Evolutionary conservation across 2,797 vertebrate species (phyloP), one percentile per base, ranked within the genome.

Genomic region (Epinephelus malabaricus): DNA sequence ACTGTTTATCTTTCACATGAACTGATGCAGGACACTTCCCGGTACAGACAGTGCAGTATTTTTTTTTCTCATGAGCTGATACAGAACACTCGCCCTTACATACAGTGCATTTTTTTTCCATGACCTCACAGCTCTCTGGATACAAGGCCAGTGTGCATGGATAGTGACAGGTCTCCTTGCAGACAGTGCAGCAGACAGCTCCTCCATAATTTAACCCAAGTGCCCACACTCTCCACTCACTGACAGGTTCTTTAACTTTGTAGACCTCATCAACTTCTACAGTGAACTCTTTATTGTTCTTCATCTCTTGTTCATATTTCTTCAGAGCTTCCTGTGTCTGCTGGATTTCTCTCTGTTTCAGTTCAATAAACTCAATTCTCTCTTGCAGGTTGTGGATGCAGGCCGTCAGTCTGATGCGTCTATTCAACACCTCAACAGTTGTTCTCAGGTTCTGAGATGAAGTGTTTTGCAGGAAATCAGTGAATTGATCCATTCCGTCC

Each of bases 131-230:
- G 38, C 6, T 2, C 12, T 2, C 0, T 2, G 75, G 55, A 0
- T 0, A 3, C 27, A 9, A 7, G 50, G 50, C 69, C 30, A 15
- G 0, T 17, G 50, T 62, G 40, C 80, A 83, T 34, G 71, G 60
- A 6, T 61, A 11, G 51, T 79, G 77, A n/a, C 82, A 84, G 51
- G 13, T 81, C 38, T 86, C 78, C 38, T 40, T 17, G 18, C 81
- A 84, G 2, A 25, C 0, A 0, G 0, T 27, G 53, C 85, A 84
- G 60, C 11, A 21, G 2, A n/a, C 4, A 5, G 72, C 67, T 53
- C 25, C 63, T 1, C 30, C 2, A 27, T 12, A 50, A n/a, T 49
- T 49, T 19, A n/a, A 10, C 47, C 18, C 18, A 19, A 49, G 1
- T 7, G 2, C 7, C 61, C 23, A 40, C 38, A 2, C 0, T 2